Percentiles rank a stretch among this genome's conserved stretches.
phyloP scores from a whole-genome alignment of 2,888 invertebrate genomes.

The Cephus spinipes region DNA sequence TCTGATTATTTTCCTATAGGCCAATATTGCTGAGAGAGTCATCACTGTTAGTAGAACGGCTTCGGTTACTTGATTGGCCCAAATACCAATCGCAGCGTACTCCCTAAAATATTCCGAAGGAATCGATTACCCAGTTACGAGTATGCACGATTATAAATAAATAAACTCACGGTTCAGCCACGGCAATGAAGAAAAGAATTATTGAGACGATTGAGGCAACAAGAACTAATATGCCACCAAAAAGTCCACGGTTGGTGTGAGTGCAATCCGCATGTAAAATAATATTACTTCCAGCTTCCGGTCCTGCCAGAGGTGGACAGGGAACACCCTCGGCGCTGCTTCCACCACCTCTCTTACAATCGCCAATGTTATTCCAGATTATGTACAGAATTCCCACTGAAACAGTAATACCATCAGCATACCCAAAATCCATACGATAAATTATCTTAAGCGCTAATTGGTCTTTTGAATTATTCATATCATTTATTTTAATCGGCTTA shows the following conservation, averaged over 20 bases:
- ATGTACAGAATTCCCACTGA: slow-evolving; percentile 79
- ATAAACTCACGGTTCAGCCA: slow-evolving; percentile 68
- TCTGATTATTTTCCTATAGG: slow-evolving; percentile 74
- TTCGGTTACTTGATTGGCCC: slow-evolving; percentile 70
- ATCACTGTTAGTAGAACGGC: slow-evolving; percentile 70
- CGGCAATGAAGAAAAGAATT: slow-evolving; percentile 73
- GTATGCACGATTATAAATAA: background rate
- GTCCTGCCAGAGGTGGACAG: slow-evolving; percentile 20
- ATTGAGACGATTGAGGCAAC: slow-evolving; percentile 70
- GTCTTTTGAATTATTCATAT: slow-evolving; percentile 5
- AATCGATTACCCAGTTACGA: background rate
- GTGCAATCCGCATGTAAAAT: slow-evolving; percentile 81
- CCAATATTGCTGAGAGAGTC: slow-evolving; percentile 72
- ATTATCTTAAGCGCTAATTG: background rate
- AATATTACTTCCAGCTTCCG: slow-evolving; percentile 65
- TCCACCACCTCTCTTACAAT: slow-evolving; percentile 66
- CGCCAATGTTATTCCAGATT: slow-evolving; percentile 80
- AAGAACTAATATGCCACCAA: slow-evolving; percentile 75
- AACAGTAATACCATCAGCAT: slow-evolving; percentile 37
- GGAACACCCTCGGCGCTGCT: slow-evolving; percentile 10
- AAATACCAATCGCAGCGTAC: slow-evolving; percentile 68
- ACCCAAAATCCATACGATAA: background rate
- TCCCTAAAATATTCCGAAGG: slow-evolving; percentile 60
- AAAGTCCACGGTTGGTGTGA: slow-evolving; percentile 80
- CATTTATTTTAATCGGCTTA: slow-evolving; percentile 54